Conservation (phyloP, 1,140 invertebrate genomes). For the Drosophila obscura region DNA sequence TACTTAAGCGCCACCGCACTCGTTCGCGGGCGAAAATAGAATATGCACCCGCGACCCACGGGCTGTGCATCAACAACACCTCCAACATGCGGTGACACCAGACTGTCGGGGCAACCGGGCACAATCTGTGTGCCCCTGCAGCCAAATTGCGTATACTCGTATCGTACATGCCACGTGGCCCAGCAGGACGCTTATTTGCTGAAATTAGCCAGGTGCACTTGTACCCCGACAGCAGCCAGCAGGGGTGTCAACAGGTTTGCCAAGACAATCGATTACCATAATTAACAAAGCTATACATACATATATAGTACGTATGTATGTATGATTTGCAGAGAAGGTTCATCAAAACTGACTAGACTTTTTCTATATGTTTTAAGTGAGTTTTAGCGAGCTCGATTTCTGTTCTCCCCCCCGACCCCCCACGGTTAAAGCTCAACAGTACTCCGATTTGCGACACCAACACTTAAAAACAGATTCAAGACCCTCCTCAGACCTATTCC, state of each 20-base stretch:
- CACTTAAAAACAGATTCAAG: slow-evolving; percentile 45
- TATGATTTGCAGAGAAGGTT: too few species aligned
- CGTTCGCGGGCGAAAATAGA: slow-evolving; percentile 33
- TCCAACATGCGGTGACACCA: slow-evolving; percentile 21
- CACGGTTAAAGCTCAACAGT: slow-evolving; percentile 6
- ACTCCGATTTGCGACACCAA: slow-evolving; percentile 50
- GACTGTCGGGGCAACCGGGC: slow-evolving; percentile 25
- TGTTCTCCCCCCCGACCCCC: neutral
- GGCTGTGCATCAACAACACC: neutral
- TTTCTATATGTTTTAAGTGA: neutral
- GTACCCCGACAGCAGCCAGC: too few species aligned
- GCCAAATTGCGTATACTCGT: slow-evolving; percentile 58
- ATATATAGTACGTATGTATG: too few species aligned
- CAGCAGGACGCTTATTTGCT: slow-evolving; percentile 29
- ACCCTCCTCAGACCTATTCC: slow-evolving; percentile 1
- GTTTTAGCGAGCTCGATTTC: slow-evolving; percentile 22
- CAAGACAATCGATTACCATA: too few species aligned
- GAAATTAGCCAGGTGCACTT: slow-evolving; percentile 39
- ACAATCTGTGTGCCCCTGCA: slow-evolving; percentile 6
- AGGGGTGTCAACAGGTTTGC: too few species aligned
- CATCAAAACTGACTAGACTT: too few species aligned
- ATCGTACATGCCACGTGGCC: slow-evolving; percentile 30
- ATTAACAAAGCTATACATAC: too few species aligned
- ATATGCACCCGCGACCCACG: slow-evolving; percentile 25
- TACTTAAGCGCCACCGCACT: neutral